Evolutionary conservation across 2,888 invertebrate genomes (phyloP), one percentile per base, ranked within the genome.

Genomic region (Hermodice carunculata): DNA sequence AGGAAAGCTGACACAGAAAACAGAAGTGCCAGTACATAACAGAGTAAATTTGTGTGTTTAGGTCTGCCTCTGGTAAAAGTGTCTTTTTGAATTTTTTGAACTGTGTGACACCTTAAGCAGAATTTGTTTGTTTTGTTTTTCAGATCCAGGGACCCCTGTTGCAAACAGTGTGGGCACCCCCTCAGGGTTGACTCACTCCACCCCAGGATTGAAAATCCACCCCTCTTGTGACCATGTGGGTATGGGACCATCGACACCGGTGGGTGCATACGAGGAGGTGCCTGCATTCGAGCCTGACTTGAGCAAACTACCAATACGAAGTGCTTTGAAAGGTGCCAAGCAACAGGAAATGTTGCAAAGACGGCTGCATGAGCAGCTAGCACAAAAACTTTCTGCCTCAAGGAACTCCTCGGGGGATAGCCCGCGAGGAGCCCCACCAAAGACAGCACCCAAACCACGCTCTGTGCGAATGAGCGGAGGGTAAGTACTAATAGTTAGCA

Each of bases 201-300:
- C 37, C 11, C n/a, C n/a, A n/a, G n/a, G n/a, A n/a, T n/a, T n/a
- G n/a, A n/a, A n/a, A n/a, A n/a, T n/a, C n/a, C n/a, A n/a, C n/a
- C n/a, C n/a, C n/a, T n/a, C n/a, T n/a, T n/a, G n/a, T n/a, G n/a
- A n/a, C n/a, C n/a, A n/a, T n/a, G n/a, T n/a, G n/a, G n/a, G n/a
- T n/a, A n/a, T n/a, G n/a, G n/a, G n/a, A n/a, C n/a, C n/a, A n/a
- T n/a, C n/a, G n/a, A n/a, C n/a, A n/a, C 37, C 37, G 19, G 19
- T 19, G n/a, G 22, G 46, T 44, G 17, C 17, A n/a, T n/a, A n/a
- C n/a, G 28, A 57, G 42, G 78, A 80, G 43, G 76, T 84, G 29
- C 81, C 82, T 4, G 79, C 81, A 46, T 75, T 76, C 58, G 87
- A 87, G 75, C 87, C 87, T 4, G 85, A 87, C 75, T 79, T 86